A percentile compares a stretch with the other conserved stretches of the same genome.
Evolutionary conservation across 2,113 vertebrate species (phyloP).

Genomic region (human (Homo sapiens)): GRCh38 chr7:117796501-117797000

Average conservation of each 20-base stretch:
- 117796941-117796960: not conserved
- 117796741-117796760: not conserved
- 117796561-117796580: not conserved
- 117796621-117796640: not conserved
- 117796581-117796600: not conserved
- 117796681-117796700: not conserved
- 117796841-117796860: not conserved
- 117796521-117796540: not conserved
- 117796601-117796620: not conserved
- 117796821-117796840: not conserved
- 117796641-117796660: not conserved
- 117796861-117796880: not conserved
- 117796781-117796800: not conserved
- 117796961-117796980: not conserved
- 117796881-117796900: not conserved
- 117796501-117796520: not conserved
- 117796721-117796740: not conserved
- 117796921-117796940: constrained; percentile 15
- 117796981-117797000: not conserved
- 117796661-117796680: not conserved
- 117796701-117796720: not conserved
- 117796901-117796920: not conserved
- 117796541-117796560: not conserved
- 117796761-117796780: not conserved
- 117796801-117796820: not conserved